Base-by-base conservation (phyloP, 2,797 vertebrate species). In the Melanotaenia maccullochi region DNA sequence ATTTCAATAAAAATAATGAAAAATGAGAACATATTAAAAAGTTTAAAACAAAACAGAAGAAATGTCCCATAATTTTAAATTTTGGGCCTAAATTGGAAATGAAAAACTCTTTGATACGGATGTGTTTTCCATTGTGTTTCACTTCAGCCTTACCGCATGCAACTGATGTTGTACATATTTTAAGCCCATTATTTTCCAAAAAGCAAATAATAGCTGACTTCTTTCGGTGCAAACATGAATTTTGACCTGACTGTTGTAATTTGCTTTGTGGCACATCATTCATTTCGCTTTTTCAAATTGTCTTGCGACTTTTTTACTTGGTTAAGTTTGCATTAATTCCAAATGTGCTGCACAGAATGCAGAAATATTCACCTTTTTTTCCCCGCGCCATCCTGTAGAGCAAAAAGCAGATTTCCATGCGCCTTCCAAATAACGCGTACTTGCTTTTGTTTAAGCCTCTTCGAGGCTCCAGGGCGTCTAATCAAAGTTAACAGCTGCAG, bases 401-500 rank as follows among this genome's bases (percentile, higher is more conserved):
- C 12, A 13, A 25, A 51, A 30, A 2, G 11, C 25, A 55, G 24
- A 28, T 55, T 30, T 55, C 52, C 52, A 30, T 2, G 5, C 25
- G 4, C 5, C 14, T 20, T 56, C 40, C 24, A 55, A 44, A 62
- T 25, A 9, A 33, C 30, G 14, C 14, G 14, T 9, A 11, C 6
- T n/a, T 47, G 51, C 6, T 28, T 68, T 25, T 38, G n/a, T 28
- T 20, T 11, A 51, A 36, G 4, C 24, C 25, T 68, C 42, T 9
- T 22, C 25, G 13, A 40, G 18, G 4, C 28, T 14, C n/a, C 14
- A 32, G 35, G 13, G 8, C 11, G 33, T 58, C 52, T 30, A 40
- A 16, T 58, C 52, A 42, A 68, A 68, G 24, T 47, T 52, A 68
- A 47, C 52, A 63, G 44, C 65, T 40, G 33, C 9, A 68, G 38